Conservation (phyloP, 2,888 invertebrate genomes). For the Maniola hyperantus region DNA sequence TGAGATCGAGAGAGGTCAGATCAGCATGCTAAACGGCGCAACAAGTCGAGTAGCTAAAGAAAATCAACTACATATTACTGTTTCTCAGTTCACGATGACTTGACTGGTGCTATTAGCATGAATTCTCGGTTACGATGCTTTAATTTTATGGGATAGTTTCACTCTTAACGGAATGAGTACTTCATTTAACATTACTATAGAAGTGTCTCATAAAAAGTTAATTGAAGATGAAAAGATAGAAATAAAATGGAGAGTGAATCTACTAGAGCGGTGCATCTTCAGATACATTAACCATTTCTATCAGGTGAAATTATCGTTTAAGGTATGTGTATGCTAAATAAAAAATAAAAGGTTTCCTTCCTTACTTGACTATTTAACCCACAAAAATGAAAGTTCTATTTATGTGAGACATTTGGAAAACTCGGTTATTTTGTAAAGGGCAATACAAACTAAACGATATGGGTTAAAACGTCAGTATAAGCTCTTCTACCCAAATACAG, state of each 20-base stretch:
- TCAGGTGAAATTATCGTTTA: no score
- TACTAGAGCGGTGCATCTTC: no score
- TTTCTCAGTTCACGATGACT: slow-evolving; percentile 42
- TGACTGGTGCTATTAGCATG: slow-evolving; percentile 47
- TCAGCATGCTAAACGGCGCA: slow-evolving; percentile 71
- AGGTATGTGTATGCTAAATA: no score
- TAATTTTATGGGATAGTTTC: background rate
- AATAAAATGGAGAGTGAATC: background rate
- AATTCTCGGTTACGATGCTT: background rate
- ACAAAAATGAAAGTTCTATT: no score
- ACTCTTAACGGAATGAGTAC: slow-evolving; percentile 4
- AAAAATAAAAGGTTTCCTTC: no score
- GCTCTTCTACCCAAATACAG: no score
- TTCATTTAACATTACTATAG: background rate
- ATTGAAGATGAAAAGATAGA: slow-evolving; percentile 1
- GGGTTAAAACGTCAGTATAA: no score
- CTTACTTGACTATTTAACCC: no score
- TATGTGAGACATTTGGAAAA: no score
- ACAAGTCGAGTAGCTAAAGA: slow-evolving; percentile 43
- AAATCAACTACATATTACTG: slow-evolving; percentile 34
- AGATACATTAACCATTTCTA: no score
- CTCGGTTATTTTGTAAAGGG: no score
- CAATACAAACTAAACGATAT: no score
- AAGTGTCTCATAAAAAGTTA: background rate
- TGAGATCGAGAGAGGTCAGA: slow-evolving; percentile 70